A percentile compares a stretch with the other conserved stretches of the same genome.
phyloP scores from a whole-genome alignment of 2,113 vertebrate species.

The Hiodon tergisus region DNA sequence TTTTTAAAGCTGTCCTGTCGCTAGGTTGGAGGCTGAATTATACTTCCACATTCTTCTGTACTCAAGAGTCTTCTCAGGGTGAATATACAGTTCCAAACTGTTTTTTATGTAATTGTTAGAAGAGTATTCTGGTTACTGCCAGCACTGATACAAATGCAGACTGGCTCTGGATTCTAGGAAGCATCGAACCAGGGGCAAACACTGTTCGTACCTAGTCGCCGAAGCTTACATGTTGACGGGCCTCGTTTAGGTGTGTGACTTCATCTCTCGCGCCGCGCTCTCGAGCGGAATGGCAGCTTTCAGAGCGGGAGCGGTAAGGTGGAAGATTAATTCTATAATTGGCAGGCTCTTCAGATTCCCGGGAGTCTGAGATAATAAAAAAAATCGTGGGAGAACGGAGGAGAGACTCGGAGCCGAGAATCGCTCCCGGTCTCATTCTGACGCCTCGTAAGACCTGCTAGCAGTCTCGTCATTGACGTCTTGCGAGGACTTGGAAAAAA shows the following conservation, averaged over 20 bases:
- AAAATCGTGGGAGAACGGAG: background rate
- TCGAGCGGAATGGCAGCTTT: background rate
- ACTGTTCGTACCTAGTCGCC: background rate
- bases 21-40: too few species aligned
- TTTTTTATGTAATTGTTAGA: too few species aligned
- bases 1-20: too few species aligned
- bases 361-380: constrained; percentile 10
- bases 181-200: background rate
- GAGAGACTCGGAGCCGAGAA: background rate
- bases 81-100: too few species aligned
- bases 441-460: background rate
- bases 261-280: background rate
- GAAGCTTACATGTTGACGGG: too few species aligned
- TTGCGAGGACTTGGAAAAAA: background rate
- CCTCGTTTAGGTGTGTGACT: background rate
- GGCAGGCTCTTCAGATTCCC: constrained; percentile 23
- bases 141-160: too few species aligned
- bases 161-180: too few species aligned
- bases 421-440: background rate
- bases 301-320: background rate
- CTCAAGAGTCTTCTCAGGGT: too few species aligned
- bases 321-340: constrained; percentile 22
- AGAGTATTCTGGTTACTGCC: too few species aligned
- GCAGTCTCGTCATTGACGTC: background rate
- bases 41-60: too few species aligned